Base-by-base conservation (phyloP, 2,888 invertebrate genomes). In the Andricus curvator region DNA sequence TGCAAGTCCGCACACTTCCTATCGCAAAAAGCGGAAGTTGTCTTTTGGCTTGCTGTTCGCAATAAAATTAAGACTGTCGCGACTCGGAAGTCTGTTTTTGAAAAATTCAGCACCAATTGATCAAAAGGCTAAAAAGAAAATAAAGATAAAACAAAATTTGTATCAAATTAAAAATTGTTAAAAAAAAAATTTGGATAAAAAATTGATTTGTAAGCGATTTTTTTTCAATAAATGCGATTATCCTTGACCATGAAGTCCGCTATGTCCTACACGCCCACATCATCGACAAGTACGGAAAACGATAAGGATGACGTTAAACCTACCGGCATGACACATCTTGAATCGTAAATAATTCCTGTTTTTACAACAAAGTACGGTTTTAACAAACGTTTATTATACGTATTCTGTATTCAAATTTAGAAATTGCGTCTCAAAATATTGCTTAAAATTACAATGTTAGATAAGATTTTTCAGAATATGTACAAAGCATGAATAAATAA, bases 1-100 rank as follows among this genome's bases (percentile, higher is more conserved):
- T 68, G 68, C 68, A 68, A 68, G 68, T 48, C 68, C 44, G 41
- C 68, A 25, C 68, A 44, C 68, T 44, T 68, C 68, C 68, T 48
- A 68, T 68, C 25, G 22, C 44, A 22, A 8, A 44, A 68, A 68
- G 48, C 68, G 68, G 68, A 68, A 68, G 44, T 44, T 4, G n/a
- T 9, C 37, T 41, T 48, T 17, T 48, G 48, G 33, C 11, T 37
- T 41, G 66, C n/a, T 37, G 33, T 66, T 33, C 41, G 66, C 66
- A 62, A 25, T 62, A 25, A 25, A 13, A 25, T 62, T 62, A 13
- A 22, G 13, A 62, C 11, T 62, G 62, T 25, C 25, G 25, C 62
- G 25, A 25, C 0, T 62, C 13, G 25, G 15, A 62, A 25, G 25
- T 15, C n/a, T 62, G 15, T 25, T 15, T 62, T 4, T 13, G 62